Conservation (phyloP, 2,888 invertebrate genomes). For the Carterocephalus palaemon region DNA sequence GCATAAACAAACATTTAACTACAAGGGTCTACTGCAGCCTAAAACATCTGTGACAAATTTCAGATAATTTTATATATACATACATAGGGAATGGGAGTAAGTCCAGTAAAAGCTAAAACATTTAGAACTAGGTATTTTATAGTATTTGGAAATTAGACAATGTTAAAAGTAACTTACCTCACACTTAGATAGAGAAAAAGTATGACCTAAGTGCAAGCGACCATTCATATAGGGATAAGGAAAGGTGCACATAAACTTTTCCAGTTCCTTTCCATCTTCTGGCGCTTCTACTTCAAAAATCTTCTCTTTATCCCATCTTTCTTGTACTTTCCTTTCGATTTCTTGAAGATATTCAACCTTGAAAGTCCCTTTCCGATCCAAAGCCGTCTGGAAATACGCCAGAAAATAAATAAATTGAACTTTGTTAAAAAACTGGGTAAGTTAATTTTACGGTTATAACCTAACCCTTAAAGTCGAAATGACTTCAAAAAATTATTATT, state of each 20-base stretch:
- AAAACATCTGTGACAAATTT: too few species aligned
- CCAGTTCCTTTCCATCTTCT: slow-evolving; percentile 76
- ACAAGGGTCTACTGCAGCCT: too few species aligned
- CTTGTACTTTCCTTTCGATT: slow-evolving; percentile 92
- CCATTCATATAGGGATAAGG: slow-evolving; percentile 99
- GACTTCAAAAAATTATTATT: too few species aligned
- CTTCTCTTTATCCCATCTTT: slow-evolving; percentile 89
- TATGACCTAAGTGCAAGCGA: slow-evolving; percentile 97
- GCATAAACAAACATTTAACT: too few species aligned
- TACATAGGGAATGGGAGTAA: too few species aligned
- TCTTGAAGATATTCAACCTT: slow-evolving; percentile 95
- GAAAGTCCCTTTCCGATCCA: slow-evolving; percentile 92
- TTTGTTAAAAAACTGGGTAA: too few species aligned
- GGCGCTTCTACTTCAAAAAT: slow-evolving; percentile 92
- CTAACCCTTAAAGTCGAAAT: too few species aligned
- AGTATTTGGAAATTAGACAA: too few species aligned
- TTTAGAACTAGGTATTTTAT: too few species aligned
- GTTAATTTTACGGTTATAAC: too few species aligned
- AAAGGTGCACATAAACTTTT: slow-evolving; percentile 96
- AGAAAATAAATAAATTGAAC: slow-evolving; percentile 21
- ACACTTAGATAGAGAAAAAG: slow-evolving; percentile 97
- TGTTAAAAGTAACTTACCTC: slow-evolving; percentile 85
- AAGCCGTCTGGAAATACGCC: slow-evolving; percentile 53
- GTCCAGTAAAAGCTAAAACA: too few species aligned
- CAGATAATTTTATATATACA: too few species aligned